Base-by-base conservation (phyloP, 92 coral and sea anemone species). In the Siderastrea siderea region DNA sequence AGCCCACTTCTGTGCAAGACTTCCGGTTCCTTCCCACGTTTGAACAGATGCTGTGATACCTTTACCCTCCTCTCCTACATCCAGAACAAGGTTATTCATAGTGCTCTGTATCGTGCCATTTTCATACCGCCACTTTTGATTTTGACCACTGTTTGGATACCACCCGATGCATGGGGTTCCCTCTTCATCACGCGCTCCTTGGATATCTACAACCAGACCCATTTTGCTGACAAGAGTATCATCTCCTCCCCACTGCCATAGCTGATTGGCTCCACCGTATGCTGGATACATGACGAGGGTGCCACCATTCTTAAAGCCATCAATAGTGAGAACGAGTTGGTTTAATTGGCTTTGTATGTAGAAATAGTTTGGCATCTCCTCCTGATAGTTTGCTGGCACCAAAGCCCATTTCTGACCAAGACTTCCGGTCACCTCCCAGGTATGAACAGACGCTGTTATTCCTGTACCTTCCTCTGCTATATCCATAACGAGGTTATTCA, bases 191-290 rank as follows among this genome's bases (percentile, higher is more conserved):
- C 47, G 7, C 11, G 14, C 26, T 46, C 14, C 53, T 14, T 11
- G 4, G 75, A 71, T 5, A 71, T 47, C 75, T 44, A 54, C 75
- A 12, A 46, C 52, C 19, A 71, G 75, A 48, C 75, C 75, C 75
- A 46, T 47, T 71, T 71, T 71, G 57, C 75, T 71, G 75, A 71
- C 75, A 71, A 71, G 75, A 2, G 17, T 71, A n/a, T 48, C 11
- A 71, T 47, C 26, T 47, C 54, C 51, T 71, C 55, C 75, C 54
- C 55, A 47, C 75, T 15, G 46, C 75, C 75, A 71, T 17, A 71
- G 75, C 17, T 71, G 75, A 48, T 48, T 71, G 75, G 75, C 54
- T 15, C 75, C 55, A 5, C 75, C 26, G 47, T 71, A 46, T 8
- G 75, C 38, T 71, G 75, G 75, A 44, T 71, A 46, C 52, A 46